Base-by-base conservation (phyloP, 2,797 vertebrate genomes). In the Urosaurus nigricauda region DNA sequence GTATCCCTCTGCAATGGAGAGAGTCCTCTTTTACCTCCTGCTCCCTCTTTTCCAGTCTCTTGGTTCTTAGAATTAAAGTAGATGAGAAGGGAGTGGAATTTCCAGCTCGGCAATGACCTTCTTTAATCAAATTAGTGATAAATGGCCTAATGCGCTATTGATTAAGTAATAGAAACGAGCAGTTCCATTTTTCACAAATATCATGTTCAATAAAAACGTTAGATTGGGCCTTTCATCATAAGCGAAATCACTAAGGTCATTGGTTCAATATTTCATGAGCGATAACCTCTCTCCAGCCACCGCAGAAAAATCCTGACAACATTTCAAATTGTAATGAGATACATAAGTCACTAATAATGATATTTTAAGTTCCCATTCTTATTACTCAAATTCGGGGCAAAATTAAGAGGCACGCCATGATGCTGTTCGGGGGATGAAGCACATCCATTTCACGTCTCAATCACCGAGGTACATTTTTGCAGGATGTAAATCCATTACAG, bases 151-250 rank as follows among this genome's bases (percentile, higher is more conserved):
- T 92, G 87, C 91, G 87, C 90, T 96, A 97, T 96, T 94, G 96
- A 97, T 96, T 97, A 96, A 93, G 73, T 91, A 94, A 95, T 88
- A 94, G 93, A 95, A 95, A 95, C 0, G 12, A 96, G 94, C 91
- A 93, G 88, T 90, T 96, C 94, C 93, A 93, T 96, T 96, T 96
- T 95, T 96, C 95, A 96, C 93, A 95, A 96, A 96, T 94, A 95
- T 83, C 92, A 94, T 1, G 92, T 95, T 96, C 95, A 94, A 93
- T 96, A 94, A 95, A n/a, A 95, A 95, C 5, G 86, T 94, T 93
- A 95, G 95, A 95, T 93, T 91, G 93, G 92, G 93, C 90, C 93
- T 93, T 97, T 95, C 91, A 96, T 96, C 96, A 95, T 70, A 86
- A 87, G 53, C 63, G 91, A 96, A n/a, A 92, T 47, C 93, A 91